A percentile compares a stretch with the other conserved stretches of the same genome.
phyloP scores from a whole-genome alignment of 2,797 vertebrate genomes.

The Hippocampus kuda region DNA sequence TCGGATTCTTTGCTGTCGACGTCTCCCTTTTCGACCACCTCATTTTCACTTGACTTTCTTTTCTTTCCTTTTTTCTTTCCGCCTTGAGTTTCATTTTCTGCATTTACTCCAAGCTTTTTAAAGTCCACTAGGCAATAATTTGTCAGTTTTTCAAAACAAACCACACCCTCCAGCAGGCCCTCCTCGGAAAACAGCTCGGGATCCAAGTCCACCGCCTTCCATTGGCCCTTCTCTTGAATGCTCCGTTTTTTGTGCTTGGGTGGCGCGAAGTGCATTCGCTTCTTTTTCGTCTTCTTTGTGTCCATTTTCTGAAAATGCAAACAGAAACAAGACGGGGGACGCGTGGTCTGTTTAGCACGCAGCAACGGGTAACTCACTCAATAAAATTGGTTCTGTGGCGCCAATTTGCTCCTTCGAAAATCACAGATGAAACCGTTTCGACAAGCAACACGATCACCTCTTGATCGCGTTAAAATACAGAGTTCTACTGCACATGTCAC shows the following conservation, averaged over 20 bases:
- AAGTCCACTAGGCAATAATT: slow-evolving; percentile 76
- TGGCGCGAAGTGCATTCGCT: slow-evolving; percentile 10
- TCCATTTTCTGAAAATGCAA: slow-evolving; percentile 63
- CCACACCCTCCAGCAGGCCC: slow-evolving; percentile 70
- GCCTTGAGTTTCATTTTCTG: slow-evolving; percentile 34
- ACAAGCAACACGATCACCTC: slow-evolving; percentile 8
- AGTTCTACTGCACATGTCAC: slow-evolving; percentile 33
- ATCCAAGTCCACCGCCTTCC: slow-evolving; percentile 81
- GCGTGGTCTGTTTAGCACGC: not conserved
- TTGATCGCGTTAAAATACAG: not conserved
- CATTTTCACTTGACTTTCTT: not conserved
- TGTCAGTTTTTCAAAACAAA: slow-evolving; percentile 90
- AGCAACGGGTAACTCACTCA: not conserved
- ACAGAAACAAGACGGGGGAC: not conserved
- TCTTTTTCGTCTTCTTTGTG: slow-evolving; percentile 38
- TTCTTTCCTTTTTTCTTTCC: slow-evolving; percentile 17
- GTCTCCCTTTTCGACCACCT: slow-evolving; percentile 2
- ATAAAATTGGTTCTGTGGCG: not conserved
- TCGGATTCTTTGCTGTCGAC: slow-evolving; percentile 1
- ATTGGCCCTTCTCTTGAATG: slow-evolving; percentile 74
- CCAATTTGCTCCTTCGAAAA: not conserved
- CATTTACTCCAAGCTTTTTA: slow-evolving; percentile 37
- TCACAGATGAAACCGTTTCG: not conserved
- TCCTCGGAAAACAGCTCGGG: slow-evolving; percentile 78
- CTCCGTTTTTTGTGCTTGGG: slow-evolving; percentile 52